Base-by-base conservation (phyloP, 1,140 invertebrate species). In the Scaptomyza montana region DNA sequence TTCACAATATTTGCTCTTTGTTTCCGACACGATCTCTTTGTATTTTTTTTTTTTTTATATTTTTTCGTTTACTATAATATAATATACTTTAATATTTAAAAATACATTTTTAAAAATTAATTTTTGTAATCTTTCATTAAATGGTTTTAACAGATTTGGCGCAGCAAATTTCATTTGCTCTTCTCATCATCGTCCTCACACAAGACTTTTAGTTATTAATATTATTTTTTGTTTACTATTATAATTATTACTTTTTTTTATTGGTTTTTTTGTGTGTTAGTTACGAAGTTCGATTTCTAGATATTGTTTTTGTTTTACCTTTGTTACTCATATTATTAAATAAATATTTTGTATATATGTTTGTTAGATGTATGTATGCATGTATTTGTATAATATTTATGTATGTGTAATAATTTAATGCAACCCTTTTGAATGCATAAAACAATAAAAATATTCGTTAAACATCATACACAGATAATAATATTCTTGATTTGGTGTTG, bases 1-100 rank as follows among this genome's bases (percentile, higher is more conserved):
- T 87, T 86, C 84, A 87, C 84, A 89, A 89, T 87, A 87, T 87
- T 87, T 89, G 79, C 84, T 87, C 85, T 87, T 87, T 87, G 72
- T 87, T 87, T 77, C 79, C 80, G 85, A 85, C 77, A 85, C 75
- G 79, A 66, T 84, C 67, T 85, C 67, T 80, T 80, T 85, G 49
- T 51, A 65, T 71, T 82, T 25, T 25, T 25, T 25, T 1, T 63
- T 71, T 51, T 49, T 72, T 76, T 68, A 30, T 62, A 0, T 41
- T 30, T 55, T 59, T 67, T 67, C 8, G 50, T 71, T 68, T 64
- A 74, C 59, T 64, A 81, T 76, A 77, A 68, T 77, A 76, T 81
- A 74, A 74, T 69, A 74, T 74, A 69, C 47, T 75, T 75, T 75
- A 72, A 66, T 71, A 75, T 74, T 74, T 74, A 75, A 75, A 75